Percentiles rank a stretch among this genome's conserved stretches.
phyloP scores from a whole-genome alignment of 1,140 invertebrate genomes.

The Drosophila pectinifera region DNA sequence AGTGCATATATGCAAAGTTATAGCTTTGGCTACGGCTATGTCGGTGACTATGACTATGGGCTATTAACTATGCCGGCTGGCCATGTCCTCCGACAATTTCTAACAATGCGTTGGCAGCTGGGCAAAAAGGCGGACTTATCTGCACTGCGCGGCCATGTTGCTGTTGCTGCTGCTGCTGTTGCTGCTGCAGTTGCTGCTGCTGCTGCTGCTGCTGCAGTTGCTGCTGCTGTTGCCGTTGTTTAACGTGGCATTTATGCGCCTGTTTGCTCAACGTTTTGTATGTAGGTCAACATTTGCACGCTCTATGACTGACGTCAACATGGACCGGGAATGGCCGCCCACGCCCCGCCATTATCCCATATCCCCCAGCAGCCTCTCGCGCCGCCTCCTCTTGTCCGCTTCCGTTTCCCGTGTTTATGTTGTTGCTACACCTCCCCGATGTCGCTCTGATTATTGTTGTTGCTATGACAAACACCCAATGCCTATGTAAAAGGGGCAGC shows the following conservation, averaged over 20 bases:
- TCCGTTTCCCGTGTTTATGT: slow-evolving; percentile 74
- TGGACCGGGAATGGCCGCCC: slow-evolving; percentile 57
- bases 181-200: slow-evolving; percentile 19
- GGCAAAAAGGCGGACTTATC: slow-evolving; percentile 68
- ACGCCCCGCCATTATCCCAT: slow-evolving; percentile 22
- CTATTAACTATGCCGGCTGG: slow-evolving; percentile 53
- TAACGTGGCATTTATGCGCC: slow-evolving; percentile 76
- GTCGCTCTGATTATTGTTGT: slow-evolving; percentile 66
- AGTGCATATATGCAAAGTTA: slow-evolving; percentile 31
- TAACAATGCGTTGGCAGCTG: slow-evolving; percentile 79
- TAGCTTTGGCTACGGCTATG: slow-evolving; percentile 26
- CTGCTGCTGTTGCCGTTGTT: slow-evolving; percentile 57
- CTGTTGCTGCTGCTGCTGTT: slow-evolving; percentile 31
- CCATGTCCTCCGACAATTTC: slow-evolving; percentile 63
- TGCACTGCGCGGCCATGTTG: slow-evolving; percentile 51
- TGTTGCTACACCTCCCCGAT: slow-evolving; percentile 56
- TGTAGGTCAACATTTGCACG: slow-evolving; percentile 82
- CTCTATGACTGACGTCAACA: slow-evolving; percentile 79
- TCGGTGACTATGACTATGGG: slow-evolving; percentile 41
- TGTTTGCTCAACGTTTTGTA: slow-evolving; percentile 79
- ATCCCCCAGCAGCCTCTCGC: no score
- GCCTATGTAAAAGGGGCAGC: slow-evolving; percentile 38
- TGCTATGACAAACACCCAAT: slow-evolving; percentile 71
- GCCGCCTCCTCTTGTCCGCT: slow-evolving; percentile 52
- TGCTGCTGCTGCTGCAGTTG: slow-evolving; percentile 15